These are phyloP conservation scores for Oryzias javanicus DNA, from an alignment of 2,113 vertebrate genomes.

Conservation along the genomic window DNA sequence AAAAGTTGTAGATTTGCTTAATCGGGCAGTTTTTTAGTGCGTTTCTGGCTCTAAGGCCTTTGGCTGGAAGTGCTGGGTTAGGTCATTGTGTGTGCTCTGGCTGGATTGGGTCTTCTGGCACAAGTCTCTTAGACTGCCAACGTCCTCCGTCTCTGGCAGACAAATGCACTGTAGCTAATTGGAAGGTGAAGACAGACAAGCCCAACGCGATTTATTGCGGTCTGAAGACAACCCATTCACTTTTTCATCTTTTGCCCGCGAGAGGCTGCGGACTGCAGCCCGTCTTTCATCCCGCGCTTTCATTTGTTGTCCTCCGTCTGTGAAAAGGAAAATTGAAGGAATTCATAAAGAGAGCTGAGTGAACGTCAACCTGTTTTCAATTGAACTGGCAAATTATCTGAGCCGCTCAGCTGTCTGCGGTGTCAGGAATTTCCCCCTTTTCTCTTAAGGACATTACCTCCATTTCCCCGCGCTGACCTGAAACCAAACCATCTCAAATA, in stretches of 20 bases:
- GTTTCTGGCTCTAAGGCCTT: constrained; percentile 8
- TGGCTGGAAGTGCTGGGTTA: constrained; percentile 42
- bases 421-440: too few relatives aligned
- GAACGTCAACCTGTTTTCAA: background rate
- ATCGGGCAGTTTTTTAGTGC: background rate
- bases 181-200: constrained; percentile 79
- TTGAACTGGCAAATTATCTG: constrained; percentile 1
- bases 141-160: constrained; percentile 73
- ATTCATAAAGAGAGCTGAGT: too few relatives aligned
- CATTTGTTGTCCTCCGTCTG: constrained; percentile 30
- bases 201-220: constrained; percentile 65
- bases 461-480: constrained; percentile 10
- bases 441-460: too few relatives aligned
- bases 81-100: constrained; percentile 55
- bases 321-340: background rate
- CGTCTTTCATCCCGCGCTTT: constrained; percentile 7
- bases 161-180: constrained; percentile 80
- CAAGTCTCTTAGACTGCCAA: constrained; percentile 75
- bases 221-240: constrained; percentile 69
- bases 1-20: constrained; percentile 1
- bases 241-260: constrained; percentile 36
- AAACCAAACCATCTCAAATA: constrained; percentile 5
- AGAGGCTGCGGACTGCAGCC: constrained; percentile 34
- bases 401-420: background rate
- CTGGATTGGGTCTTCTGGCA: constrained; percentile 39